Evolutionary conservation across 2,888 invertebrate genomes (phyloP).

Genomic region (Epiblema foenella): DNA sequence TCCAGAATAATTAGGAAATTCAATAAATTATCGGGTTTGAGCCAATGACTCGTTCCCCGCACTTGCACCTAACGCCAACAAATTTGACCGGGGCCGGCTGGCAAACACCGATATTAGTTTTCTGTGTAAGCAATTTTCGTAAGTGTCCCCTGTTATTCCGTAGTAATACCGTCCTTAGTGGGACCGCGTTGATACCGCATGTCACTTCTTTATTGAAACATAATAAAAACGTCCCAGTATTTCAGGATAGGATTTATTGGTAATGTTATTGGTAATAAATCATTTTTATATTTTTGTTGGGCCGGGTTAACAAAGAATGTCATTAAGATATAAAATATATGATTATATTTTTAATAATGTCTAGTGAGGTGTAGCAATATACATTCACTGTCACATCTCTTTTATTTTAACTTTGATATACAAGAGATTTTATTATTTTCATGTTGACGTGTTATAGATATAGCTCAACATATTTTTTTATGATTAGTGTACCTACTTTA

Average conservation of each 20-base stretch:
- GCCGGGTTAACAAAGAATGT: background rate
- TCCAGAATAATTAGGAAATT: background rate
- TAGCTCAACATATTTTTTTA: too few relatives aligned
- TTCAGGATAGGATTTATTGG: constrained; percentile 45
- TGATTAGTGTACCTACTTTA: too few relatives aligned
- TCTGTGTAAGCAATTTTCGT: constrained; percentile 83
- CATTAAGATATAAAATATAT: background rate
- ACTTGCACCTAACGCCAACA: constrained; percentile 44
- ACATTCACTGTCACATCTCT: background rate
- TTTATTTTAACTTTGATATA: background rate
- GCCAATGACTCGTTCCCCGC: constrained; percentile 21
- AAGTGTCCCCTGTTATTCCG: constrained; percentile 80
- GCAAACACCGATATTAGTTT: constrained; percentile 84
- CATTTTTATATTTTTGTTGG: constrained; percentile 45
- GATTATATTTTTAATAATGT: background rate
- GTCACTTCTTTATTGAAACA: constrained; percentile 71
- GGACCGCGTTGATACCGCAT: constrained; percentile 64
- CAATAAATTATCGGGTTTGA: background rate
- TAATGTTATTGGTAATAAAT: constrained; percentile 53
- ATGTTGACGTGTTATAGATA: too few relatives aligned
- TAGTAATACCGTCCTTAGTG: constrained; percentile 66
- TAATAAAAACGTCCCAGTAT: constrained; percentile 57
- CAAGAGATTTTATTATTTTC: too few relatives aligned
- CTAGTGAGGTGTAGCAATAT: background rate
- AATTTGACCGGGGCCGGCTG: constrained; percentile 68